Evolutionary conservation across 2,888 invertebrate genomes (phyloP).

Genomic region (Andrena minutula): DNA sequence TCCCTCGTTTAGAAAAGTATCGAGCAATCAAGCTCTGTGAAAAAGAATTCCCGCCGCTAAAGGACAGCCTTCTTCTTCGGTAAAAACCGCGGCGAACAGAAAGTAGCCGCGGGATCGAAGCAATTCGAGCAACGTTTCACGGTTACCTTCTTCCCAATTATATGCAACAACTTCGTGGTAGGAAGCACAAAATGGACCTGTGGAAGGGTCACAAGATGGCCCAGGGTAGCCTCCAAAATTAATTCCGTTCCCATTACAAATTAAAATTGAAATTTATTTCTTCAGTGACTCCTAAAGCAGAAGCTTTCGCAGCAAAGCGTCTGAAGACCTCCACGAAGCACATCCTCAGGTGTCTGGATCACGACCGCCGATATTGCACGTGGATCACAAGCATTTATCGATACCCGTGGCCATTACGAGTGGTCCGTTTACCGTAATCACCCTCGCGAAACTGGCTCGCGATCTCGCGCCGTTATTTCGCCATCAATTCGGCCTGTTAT

Average conservation of each 20-base stretch:
- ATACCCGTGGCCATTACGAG: slow-evolving; percentile 21
- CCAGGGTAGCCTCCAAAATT: no score
- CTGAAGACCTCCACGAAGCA: slow-evolving; percentile 25
- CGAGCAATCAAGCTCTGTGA: slow-evolving; percentile 43
- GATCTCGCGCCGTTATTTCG: slow-evolving; percentile 66
- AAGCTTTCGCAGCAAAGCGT: no score
- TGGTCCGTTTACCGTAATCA: slow-evolving; percentile 52
- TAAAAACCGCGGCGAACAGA: slow-evolving; percentile 20
- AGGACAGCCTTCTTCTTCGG: slow-evolving; percentile 18
- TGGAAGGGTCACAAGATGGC: no score
- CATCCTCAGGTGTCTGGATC: not conserved
- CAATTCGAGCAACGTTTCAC: slow-evolving; percentile 27
- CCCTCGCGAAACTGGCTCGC: slow-evolving; percentile 48
- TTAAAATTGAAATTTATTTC: not conserved
- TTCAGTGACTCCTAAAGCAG: not conserved
- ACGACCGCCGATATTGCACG: not conserved
- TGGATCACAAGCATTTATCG: slow-evolving; percentile 30
- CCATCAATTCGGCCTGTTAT: slow-evolving; percentile 67
- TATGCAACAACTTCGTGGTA: not conserved
- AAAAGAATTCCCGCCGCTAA: slow-evolving; percentile 26
- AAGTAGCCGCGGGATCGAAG: slow-evolving; percentile 19
- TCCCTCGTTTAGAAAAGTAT: slow-evolving; percentile 38
- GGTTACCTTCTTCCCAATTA: not conserved
- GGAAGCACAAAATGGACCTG: no score
- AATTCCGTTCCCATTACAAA: no score